Evolutionary conservation across 2,888 invertebrate genomes (phyloP).

Genomic region (Dexiosoma caninum): DNA sequence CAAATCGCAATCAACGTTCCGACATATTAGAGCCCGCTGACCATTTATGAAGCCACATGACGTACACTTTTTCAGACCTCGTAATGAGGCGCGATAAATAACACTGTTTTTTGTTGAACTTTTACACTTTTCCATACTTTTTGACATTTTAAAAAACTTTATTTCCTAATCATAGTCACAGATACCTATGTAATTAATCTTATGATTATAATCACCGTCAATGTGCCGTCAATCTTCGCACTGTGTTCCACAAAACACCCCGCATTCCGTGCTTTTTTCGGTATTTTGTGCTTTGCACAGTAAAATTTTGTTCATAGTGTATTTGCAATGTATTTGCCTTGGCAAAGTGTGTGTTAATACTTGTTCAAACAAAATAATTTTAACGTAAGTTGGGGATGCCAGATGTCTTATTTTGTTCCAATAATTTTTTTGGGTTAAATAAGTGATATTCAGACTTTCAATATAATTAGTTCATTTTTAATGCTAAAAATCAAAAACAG

Average conservation of each 20-base stretch:
- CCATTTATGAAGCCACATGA: slow-evolving; percentile 88
- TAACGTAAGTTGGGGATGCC: slow-evolving; percentile 24
- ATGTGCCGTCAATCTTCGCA: too few relatives aligned
- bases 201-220: too few relatives aligned
- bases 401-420: neutral
- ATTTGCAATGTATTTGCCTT: too few relatives aligned
- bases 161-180: neutral
- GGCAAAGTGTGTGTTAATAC: neutral
- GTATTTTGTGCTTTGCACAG: too few relatives aligned
- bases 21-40: slow-evolving; percentile 80
- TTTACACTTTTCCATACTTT: slow-evolving; percentile 21
- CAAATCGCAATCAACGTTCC: slow-evolving; percentile 70
- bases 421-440: too few relatives aligned
- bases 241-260: too few relatives aligned
- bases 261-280: too few relatives aligned
- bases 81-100: slow-evolving; percentile 65
- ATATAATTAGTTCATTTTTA: neutral
- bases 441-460: neutral
- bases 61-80: slow-evolving; percentile 86
- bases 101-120: slow-evolving; percentile 36
- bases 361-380: slow-evolving; percentile 33
- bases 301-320: too few relatives aligned
- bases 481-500: too few relatives aligned
- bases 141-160: slow-evolving; percentile 28
- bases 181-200: too few relatives aligned